These are phyloP conservation scores for Virgularia gustaviana DNA, from an alignment of 92 coral and sea anemone species.

Conservation along the genomic window DNA sequence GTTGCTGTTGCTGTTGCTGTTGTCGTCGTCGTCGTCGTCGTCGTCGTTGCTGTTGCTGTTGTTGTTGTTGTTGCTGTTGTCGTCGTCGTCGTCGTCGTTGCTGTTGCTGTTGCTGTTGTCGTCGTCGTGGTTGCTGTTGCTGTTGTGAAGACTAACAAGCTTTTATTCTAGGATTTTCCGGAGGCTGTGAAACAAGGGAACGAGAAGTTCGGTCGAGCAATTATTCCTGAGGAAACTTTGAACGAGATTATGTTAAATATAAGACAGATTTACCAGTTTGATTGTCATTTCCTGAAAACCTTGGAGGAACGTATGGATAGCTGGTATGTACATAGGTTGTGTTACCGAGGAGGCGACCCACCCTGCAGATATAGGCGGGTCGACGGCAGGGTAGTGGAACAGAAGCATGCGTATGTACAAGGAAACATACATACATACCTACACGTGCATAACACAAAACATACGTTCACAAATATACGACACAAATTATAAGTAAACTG, in stretches of 20 bases:
- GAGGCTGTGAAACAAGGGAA: constrained; percentile 49
- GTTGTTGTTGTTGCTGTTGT: not conserved
- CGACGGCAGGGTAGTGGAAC: too few species aligned
- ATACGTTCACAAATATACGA: too few species aligned
- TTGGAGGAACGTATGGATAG: constrained; percentile 87
- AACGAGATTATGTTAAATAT: constrained; percentile 78
- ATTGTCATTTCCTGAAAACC: constrained; percentile 74
- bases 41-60: not conserved
- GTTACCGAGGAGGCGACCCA: too few species aligned
- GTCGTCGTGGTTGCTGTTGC: not conserved
- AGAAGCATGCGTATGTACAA: too few species aligned
- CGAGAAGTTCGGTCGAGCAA: constrained; percentile 15
- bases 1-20: not conserved
- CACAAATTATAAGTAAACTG: too few species aligned
- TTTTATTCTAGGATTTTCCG: constrained; percentile 16
- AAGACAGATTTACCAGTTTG: constrained; percentile 79
- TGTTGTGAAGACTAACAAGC: not conserved
- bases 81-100: not conserved
- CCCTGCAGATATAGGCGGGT: too few species aligned
- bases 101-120: not conserved
- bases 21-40: not conserved
- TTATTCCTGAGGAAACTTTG: constrained; percentile 64
- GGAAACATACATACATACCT: too few species aligned
- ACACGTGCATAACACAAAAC: too few species aligned
- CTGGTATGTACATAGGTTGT: constrained; percentile 65